phyloP scores from a whole-genome alignment of 2,888 invertebrate genomes.

The Rhorus exstirpatorius region DNA sequence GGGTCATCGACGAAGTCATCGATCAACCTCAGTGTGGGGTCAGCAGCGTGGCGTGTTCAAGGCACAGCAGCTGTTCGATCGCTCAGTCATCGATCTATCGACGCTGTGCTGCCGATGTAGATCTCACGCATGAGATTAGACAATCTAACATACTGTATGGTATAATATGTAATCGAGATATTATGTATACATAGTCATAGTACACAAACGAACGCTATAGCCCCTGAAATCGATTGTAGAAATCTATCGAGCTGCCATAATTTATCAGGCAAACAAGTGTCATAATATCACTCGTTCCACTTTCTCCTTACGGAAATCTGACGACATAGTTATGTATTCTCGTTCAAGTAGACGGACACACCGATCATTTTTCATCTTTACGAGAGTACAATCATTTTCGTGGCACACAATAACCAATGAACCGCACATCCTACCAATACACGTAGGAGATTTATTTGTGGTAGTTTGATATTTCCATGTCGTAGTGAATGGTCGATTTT shows the following conservation, averaged over 20 bases:
- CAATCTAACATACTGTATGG: constrained; percentile 31
- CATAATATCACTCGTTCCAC: constrained; percentile 71
- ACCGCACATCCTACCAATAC: not conserved
- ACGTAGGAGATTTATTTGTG: not conserved
- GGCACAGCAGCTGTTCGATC: constrained; percentile 82
- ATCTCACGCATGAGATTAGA: constrained; percentile 78
- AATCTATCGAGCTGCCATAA: constrained; percentile 69
- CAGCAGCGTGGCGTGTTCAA: constrained; percentile 69
- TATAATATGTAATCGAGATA: constrained; percentile 5
- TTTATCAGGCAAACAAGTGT: constrained; percentile 78
- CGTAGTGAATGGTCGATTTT: not conserved
- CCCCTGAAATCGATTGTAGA: constrained; percentile 6
- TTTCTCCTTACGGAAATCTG: constrained; percentile 76
- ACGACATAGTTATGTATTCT: constrained; percentile 77
- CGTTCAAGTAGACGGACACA: constrained; percentile 30
- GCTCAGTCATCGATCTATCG: constrained; percentile 84
- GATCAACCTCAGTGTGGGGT: constrained; percentile 82
- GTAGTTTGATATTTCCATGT: constrained; percentile 48
- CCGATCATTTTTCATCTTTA: constrained; percentile 1
- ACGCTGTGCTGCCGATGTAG: constrained; percentile 75
- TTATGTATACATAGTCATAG: not conserved
- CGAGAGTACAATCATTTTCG: not conserved
- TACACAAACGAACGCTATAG: not conserved
- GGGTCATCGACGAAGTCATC: constrained; percentile 83
- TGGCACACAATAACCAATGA: constrained; percentile 11